A percentile compares a stretch with the other conserved stretches of the same genome.
Evolutionary conservation across 2,113 vertebrate species (phyloP).

Genomic region (Paralichthys olivaceus): DNA sequence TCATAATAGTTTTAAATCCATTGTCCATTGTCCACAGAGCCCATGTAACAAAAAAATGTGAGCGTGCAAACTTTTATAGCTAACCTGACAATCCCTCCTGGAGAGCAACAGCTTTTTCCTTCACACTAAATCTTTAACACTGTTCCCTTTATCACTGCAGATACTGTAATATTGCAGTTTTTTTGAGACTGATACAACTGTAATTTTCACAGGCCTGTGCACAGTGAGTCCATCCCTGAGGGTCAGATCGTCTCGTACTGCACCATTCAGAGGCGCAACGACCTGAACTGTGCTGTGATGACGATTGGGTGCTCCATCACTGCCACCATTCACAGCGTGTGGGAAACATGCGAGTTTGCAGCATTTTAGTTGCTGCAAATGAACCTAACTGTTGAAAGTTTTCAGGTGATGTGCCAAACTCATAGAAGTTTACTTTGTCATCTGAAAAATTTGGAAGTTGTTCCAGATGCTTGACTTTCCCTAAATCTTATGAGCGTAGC

Average conservation of each 20-base stretch:
- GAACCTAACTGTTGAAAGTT: not conserved
- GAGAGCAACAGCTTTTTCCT: slow-evolving; percentile 13
- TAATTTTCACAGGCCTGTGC: slow-evolving; percentile 12
- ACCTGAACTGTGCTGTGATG: not conserved
- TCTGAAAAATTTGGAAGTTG: not conserved
- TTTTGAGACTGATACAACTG: slow-evolving; percentile 13
- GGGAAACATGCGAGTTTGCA: not conserved
- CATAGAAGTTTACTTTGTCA: not conserved
- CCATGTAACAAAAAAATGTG: not conserved
- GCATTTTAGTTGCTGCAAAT: not conserved
- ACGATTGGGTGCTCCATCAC: not conserved
- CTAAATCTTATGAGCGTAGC: not conserved
- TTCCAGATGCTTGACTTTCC: not conserved
- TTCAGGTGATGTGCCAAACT: not conserved
- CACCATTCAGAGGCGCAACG: not conserved
- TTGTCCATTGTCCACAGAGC: not conserved
- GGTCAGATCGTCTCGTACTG: not conserved
- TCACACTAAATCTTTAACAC: slow-evolving; percentile 5
- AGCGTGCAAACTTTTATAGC: slow-evolving; percentile 1
- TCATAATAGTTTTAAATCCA: slow-evolving; percentile 2
- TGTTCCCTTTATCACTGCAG: slow-evolving; percentile 17
- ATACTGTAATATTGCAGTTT: slow-evolving; percentile 9
- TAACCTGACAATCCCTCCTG: not conserved
- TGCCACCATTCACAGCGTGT: not conserved
- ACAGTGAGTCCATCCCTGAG: not conserved